Base-by-base conservation (phyloP, 2,797 vertebrate species). In the Cyprinodon diabolis region DNA sequence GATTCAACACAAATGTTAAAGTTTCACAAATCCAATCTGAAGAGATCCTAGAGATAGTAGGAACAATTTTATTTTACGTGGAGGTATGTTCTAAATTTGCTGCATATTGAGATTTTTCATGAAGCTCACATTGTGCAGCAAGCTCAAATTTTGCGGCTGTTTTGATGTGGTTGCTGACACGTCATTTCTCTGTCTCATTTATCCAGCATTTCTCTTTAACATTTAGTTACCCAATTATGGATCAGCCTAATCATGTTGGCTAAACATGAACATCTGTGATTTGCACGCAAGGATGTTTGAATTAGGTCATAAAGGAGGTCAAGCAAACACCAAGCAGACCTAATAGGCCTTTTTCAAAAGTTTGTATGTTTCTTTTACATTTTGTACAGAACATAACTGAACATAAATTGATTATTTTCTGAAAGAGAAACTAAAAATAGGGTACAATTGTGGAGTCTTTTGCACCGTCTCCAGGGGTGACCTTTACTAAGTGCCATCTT, bases 81-180 rank as follows among this genome's bases (percentile, higher is more conserved):
- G 13, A 30, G 60, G n/a, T 40, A 51, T 51, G 67, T 74, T 79
- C 73, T 68, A 58, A 49, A 56, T 49, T 58, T 63, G 62, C 74
- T 67, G 85, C 71, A 85, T 78, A 76, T 85, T 78, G 82, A 78
- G 62, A 69, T 9, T 45, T 65, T 83, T 76, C 83, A 55, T 84
- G 77, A 66, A 79, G 3, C 58, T 58, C 49, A 49, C n/a, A 78
- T 68, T 79, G 58, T 77, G 58, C 69, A 68, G 71, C 45, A 70
- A 81, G 30, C n/a, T 30, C 52, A 70, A 66, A 77, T 74, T 56
- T 71, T 70, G 76, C 78, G 69, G 62, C 73, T 63, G 30, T 25
- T 76, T 60, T 85, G 75, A 86, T 87, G 84, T 89, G 86, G 84
- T 81, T 40, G 15, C 15, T 78, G 65, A 81, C 73, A 67, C 62